A percentile compares a stretch with the other conserved stretches of the same genome.
phyloP scores from a whole-genome alignment of 1,140 invertebrate species.

The Cyclina sinensis region DNA sequence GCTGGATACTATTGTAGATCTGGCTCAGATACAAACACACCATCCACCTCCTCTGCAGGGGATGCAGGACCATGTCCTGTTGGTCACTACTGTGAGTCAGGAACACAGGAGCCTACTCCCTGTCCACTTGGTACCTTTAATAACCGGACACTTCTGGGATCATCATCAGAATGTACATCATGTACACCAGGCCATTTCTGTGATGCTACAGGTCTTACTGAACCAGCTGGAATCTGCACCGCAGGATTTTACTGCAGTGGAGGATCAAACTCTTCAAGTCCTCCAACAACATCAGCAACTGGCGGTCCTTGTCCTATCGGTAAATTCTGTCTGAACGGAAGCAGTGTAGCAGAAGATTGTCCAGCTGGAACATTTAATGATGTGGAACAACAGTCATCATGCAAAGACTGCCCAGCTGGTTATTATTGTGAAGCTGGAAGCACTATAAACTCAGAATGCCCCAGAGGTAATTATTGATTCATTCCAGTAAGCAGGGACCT shows the following conservation, averaged over 20 bases:
- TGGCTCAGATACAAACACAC: conserved; percentile 79
- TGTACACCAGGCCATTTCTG: conserved; percentile 83
- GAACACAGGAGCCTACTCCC: conserved; percentile 78
- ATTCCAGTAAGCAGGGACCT: no score
- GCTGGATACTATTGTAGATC: conserved; percentile 82
- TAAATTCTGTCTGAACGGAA: conserved; percentile 80
- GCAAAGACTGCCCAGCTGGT: conserved; percentile 80
- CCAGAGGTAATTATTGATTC: conserved; percentile 69
- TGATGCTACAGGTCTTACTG: conserved; percentile 78
- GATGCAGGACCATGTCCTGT: conserved; percentile 82
- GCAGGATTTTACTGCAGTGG: conserved; percentile 82
- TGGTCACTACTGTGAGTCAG: conserved; percentile 82
- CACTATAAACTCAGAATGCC: conserved; percentile 75
- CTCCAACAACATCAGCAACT: conserved; percentile 69
- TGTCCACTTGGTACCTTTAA: conserved; percentile 84
- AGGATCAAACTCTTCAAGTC: conserved; percentile 79
- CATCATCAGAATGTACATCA: conserved; percentile 74
- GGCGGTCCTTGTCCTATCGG: conserved; percentile 84
- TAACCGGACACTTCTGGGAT: conserved; percentile 78
- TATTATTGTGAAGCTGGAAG: conserved; percentile 81
- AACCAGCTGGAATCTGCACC: conserved; percentile 79
- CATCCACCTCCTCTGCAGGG: conserved; percentile 74
- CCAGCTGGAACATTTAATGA: conserved; percentile 78
- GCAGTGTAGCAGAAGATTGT: conserved; percentile 75
- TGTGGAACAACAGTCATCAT: conserved; percentile 75